Evolutionary conservation across 2,113 vertebrate species (phyloP), one percentile per base, ranked within the genome.

Genomic region (Suncus etruscus): DNA sequence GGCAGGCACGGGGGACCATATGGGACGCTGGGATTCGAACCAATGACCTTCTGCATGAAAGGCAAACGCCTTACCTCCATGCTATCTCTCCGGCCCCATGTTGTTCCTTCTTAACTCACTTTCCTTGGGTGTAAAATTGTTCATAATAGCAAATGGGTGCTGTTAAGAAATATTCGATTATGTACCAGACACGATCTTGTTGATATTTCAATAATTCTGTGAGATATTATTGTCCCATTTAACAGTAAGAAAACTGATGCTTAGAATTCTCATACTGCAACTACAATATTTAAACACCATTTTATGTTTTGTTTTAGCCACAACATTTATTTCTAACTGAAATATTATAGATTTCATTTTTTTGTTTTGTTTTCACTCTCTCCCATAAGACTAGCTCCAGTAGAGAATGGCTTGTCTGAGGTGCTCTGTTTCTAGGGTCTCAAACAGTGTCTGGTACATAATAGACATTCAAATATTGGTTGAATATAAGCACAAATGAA

Each of bases 171-270:
- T 32, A 70, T 24, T 63, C 63, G 39, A 3, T 32, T 61, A 18
- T 18, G 50, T 69, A 61, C 29, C 11, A 63, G 39, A 83, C 9
- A 25, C n/a, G 32, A 63, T 76, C 39, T 84, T 7, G 29, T 9
- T 68, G 27, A 68, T 68, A 16, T 72, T 82, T 69, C 75, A 78
- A 20, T 29, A 58, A 50, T 50, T 48, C 69, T 31, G 3, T 51
- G 86, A 73, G 47, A 58, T 83, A 65, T 75, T 78, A 78, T 18
- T 84, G 29, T 89, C 79, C 72, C 29, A 3, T 8, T 84, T 88
- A 8, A 87, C 12, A 54, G 45, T 72, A 82, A 95, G 75, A 22
- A 78, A 70, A 79, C 51, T 8, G 54, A 95, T 22, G 31, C 69
- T 83, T 83, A 77, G 85, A 61, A 87, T 84, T 91, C 76, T 75